Evolutionary conservation across 2,113 vertebrate genomes (phyloP).

Genomic region (Nipponia nippon): DNA sequence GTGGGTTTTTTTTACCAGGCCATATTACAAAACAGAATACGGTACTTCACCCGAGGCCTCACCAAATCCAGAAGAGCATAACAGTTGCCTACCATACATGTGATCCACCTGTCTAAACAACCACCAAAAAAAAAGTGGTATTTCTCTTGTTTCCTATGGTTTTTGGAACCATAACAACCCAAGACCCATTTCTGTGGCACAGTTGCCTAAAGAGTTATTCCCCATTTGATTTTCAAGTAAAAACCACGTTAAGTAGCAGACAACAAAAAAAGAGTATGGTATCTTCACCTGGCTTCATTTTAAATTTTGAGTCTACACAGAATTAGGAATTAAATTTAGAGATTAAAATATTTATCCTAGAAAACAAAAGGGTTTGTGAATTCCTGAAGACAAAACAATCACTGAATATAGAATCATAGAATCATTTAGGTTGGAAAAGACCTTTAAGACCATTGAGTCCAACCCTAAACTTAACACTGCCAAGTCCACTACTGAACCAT

Average conservation of each 20-base stretch:
- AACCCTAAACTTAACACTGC: too few relatives aligned
- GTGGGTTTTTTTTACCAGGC: background rate
- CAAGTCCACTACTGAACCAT: too few relatives aligned
- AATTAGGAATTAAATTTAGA: background rate
- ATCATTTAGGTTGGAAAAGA: too few relatives aligned
- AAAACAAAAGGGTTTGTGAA: background rate
- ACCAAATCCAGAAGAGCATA: background rate
- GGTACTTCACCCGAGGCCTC: background rate
- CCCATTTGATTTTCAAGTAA: background rate
- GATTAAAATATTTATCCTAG: background rate
- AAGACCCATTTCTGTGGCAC: background rate
- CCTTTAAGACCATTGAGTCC: too few relatives aligned
- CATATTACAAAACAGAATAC: background rate
- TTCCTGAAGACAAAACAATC: background rate
- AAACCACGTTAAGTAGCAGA: rapidly evolving
- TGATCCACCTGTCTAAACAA: background rate
- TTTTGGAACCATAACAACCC: background rate
- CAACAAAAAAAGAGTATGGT: rapidly evolving
- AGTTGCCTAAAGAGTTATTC: background rate
- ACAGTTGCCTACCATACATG: background rate
- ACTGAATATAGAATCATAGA: background rate
- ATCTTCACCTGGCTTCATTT: background rate
- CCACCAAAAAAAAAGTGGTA: rapidly evolving
- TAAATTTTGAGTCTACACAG: background rate
- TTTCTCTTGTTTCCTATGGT: background rate